Evolutionary conservation across 2,888 invertebrate genomes (phyloP).

Genomic region (Microplitis manilae): DNA sequence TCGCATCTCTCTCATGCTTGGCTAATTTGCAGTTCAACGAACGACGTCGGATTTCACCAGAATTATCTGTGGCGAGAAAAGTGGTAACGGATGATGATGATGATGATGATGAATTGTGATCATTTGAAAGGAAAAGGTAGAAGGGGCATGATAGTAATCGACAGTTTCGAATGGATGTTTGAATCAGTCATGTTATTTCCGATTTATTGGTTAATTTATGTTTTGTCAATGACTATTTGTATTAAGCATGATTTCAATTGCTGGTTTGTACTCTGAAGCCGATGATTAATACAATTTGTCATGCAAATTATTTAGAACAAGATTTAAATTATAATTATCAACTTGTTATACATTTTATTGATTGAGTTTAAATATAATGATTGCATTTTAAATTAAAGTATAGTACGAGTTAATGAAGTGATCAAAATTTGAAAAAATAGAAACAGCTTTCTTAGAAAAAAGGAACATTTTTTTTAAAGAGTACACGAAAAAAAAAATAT

Average conservation of each 20-base stretch:
- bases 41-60: neutral
- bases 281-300: neutral
- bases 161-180: slow-evolving; percentile 4
- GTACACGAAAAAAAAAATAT: too few species aligned
- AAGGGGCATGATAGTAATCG: slow-evolving; percentile 22
- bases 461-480: too few species aligned
- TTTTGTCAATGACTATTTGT: neutral
- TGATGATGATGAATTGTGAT: slow-evolving; percentile 1
- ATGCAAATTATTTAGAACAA: neutral
- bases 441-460: too few species aligned
- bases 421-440: too few species aligned
- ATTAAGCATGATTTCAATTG: neutral
- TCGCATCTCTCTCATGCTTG: slow-evolving; percentile 1
- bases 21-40: slow-evolving; percentile 32
- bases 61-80: neutral
- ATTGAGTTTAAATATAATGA: neutral
- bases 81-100: neutral
- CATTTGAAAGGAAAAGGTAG: neutral
- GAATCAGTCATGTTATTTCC: slow-evolving; percentile 34
- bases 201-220: slow-evolving; percentile 35
- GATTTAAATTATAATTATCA: neutral
- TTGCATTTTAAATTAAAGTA: too few species aligned
- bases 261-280: neutral
- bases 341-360: neutral
- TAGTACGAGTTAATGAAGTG: too few species aligned